Conservation (phyloP, 1,140 invertebrate species). For the Phthorimaea operculella region DNA sequence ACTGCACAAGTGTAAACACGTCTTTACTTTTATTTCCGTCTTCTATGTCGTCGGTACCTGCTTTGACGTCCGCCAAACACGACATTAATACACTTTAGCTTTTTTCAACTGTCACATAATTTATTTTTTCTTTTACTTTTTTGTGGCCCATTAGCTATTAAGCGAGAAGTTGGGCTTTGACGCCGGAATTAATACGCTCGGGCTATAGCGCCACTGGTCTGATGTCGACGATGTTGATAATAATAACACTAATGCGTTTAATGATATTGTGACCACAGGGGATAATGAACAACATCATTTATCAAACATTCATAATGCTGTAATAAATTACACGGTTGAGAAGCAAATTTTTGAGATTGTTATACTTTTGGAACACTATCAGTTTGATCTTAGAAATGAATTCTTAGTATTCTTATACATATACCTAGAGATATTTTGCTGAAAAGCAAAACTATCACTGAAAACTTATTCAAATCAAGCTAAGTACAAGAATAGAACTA, state of each 20-base stretch:
- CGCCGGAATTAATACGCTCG: conserved; percentile 54
- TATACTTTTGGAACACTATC: too few species aligned
- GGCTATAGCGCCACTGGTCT: conserved; percentile 26
- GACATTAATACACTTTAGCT: conserved; percentile 61
- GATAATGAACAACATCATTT: background rate
- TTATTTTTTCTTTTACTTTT: conserved; percentile 51
- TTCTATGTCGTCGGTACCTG: conserved; percentile 35
- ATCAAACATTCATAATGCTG: background rate
- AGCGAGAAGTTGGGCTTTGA: conserved; percentile 45
- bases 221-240: background rate
- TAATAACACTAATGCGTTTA: conserved; percentile 1
- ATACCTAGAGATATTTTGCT: too few species aligned
- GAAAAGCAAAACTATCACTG: too few species aligned
- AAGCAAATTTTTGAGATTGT: too few species aligned
- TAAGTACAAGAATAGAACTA: too few species aligned
- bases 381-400: too few species aligned
- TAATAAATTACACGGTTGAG: too few species aligned
- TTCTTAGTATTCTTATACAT: too few species aligned
- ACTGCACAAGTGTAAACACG: conserved; percentile 13
- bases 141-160: conserved; percentile 64
- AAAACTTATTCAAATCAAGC: too few species aligned
- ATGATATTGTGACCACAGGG: background rate
- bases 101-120: conserved; percentile 61
- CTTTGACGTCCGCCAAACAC: conserved; percentile 63
- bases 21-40: conserved; percentile 52